Evolutionary conservation across 2,113 vertebrate genomes (phyloP).

Genomic region (Thalassoma bifasciatum): DNA sequence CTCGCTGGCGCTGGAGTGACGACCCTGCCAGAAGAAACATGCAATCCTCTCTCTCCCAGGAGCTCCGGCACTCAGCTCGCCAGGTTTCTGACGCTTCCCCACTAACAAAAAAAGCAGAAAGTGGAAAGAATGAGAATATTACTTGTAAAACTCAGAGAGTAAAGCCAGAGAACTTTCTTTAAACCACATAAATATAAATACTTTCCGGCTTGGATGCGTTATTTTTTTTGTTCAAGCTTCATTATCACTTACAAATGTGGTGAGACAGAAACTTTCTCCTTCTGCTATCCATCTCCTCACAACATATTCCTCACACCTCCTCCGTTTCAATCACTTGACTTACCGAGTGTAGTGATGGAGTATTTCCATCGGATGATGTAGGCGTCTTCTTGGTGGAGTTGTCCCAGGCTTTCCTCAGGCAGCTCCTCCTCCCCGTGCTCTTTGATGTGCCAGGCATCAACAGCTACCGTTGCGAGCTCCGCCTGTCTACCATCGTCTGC

Average conservation of each 20-base stretch:
- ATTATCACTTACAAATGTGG: too few relatives aligned
- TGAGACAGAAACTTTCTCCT: too few relatives aligned
- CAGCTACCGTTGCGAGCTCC: conserved; percentile 76
- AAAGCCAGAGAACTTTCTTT: too few relatives aligned
- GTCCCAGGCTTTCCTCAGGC: conserved; percentile 77
- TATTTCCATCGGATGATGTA: conserved; percentile 88
- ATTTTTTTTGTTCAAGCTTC: too few relatives aligned
- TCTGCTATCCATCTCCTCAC: neutral
- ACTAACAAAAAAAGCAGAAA: conserved; percentile 58
- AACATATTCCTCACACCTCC: neutral
- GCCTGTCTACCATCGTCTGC: conserved; percentile 81
- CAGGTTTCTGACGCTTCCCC: conserved; percentile 82
- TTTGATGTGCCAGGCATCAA: conserved; percentile 84
- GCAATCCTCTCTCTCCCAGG: conserved; percentile 82
- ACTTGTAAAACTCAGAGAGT: too few relatives aligned
- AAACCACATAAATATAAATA: too few relatives aligned
- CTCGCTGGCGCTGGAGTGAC: conserved; percentile 81
- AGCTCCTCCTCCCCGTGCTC: conserved; percentile 83
- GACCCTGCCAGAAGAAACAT: conserved; percentile 88
- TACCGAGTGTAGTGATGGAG: conserved; percentile 83
- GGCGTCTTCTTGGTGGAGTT: conserved; percentile 83
- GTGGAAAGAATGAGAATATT: too few relatives aligned
- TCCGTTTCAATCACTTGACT: conserved; percentile 27
- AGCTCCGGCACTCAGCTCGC: conserved; percentile 77
- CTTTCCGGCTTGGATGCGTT: too few relatives aligned